These are phyloP conservation scores for Macheiramphus alcinus DNA, from an alignment of 2,113 vertebrate species.

Conservation along the genomic window DNA sequence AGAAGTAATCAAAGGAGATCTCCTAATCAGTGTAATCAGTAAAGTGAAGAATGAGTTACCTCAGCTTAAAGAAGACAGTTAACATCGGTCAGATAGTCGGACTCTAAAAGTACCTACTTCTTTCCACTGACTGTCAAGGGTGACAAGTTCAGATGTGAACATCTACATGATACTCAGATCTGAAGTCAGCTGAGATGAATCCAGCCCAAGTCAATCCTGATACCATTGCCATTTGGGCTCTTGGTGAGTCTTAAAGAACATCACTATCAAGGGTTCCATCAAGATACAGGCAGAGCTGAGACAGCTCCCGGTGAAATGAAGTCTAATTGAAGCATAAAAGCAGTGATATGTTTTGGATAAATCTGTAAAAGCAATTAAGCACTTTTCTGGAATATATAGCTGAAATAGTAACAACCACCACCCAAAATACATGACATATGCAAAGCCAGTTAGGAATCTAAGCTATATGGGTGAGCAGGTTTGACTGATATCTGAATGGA, in stretches of 20 bases:
- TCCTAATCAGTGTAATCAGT: not conserved
- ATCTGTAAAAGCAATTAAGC: not conserved
- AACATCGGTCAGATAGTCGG: not conserved
- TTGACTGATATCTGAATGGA: not conserved
- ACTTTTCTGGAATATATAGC: not conserved
- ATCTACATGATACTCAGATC: not conserved
- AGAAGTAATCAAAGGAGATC: not conserved
- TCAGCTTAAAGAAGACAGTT: not conserved
- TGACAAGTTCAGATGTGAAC: not conserved
- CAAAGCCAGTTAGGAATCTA: not conserved
- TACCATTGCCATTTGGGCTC: not conserved
- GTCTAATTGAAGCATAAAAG: not conserved
- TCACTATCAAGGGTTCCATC: not conserved
- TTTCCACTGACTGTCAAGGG: not conserved
- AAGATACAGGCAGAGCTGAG: not conserved
- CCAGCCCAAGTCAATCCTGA: not conserved
- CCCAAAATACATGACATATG: not conserved
- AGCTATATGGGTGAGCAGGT: not conserved
- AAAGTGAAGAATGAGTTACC: not conserved
- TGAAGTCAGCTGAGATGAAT: not conserved
- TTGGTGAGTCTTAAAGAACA: not conserved
- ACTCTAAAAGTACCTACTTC: not conserved
- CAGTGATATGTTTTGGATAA: not conserved
- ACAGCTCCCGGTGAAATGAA: not conserved
- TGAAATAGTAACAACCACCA: not conserved